Evolutionary conservation across 1,140 invertebrate genomes (phyloP).

Genomic region (Drosophila kurseongensis): DNA sequence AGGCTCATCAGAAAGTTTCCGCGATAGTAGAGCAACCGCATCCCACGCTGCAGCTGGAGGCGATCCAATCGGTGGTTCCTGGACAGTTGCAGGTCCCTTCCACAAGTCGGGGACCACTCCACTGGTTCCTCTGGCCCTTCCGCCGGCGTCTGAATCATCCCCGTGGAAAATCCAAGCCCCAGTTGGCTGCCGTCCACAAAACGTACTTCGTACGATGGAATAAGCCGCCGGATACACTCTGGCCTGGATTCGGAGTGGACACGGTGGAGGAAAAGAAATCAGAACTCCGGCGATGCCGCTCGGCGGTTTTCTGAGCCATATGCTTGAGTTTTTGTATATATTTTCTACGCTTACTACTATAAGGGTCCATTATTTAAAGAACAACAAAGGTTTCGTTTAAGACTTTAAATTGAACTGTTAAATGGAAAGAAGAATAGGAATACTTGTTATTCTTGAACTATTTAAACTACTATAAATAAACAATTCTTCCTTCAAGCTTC

Average conservation of each 20-base stretch:
- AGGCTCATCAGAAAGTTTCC: background rate
- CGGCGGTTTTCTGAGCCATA: slow-evolving; percentile 60
- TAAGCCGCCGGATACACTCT: slow-evolving; percentile 71
- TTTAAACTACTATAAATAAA: too few relatives aligned
- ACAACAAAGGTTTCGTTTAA: slow-evolving; percentile 8
- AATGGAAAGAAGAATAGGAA: too few relatives aligned
- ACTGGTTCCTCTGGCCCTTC: slow-evolving; percentile 74
- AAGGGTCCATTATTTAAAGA: slow-evolving; percentile 1
- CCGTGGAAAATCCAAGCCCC: slow-evolving; percentile 8
- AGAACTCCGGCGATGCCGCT: slow-evolving; percentile 65
- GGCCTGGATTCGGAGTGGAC: slow-evolving; percentile 66
- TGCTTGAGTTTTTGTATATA: slow-evolving; percentile 28
- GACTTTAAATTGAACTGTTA: slow-evolving; percentile 1
- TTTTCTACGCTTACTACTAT: slow-evolving; percentile 25
- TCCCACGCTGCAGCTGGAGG: slow-evolving; percentile 51
- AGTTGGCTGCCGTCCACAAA: slow-evolving; percentile 70
- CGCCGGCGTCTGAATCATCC: slow-evolving; percentile 31
- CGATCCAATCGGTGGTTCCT: slow-evolving; percentile 30
- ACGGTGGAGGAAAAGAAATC: slow-evolving; percentile 18
- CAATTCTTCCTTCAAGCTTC: too few relatives aligned
- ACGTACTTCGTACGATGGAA: slow-evolving; percentile 77
- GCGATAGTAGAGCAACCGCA: slow-evolving; percentile 60
- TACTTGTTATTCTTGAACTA: too few relatives aligned
- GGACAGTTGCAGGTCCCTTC: background rate
- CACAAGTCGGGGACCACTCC: slow-evolving; percentile 38